These are phyloP conservation scores for Odontamblyopus lacepedii DNA, from an alignment of 2,797 vertebrate genomes.

Conservation along the genomic window DNA sequence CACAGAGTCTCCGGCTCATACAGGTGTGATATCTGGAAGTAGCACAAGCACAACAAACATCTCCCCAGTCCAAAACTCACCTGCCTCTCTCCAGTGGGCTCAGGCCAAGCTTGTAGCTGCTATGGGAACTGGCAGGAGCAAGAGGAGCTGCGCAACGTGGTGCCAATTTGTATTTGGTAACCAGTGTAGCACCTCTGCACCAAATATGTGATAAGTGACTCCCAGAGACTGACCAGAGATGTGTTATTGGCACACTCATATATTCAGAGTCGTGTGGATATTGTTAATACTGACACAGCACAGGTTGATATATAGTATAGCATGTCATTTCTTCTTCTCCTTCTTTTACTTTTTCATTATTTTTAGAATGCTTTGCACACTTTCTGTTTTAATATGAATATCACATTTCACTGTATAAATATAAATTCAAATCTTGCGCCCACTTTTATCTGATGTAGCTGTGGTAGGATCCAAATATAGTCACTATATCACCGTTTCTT, in stretches of 20 bases:
- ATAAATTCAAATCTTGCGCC: too few relatives aligned
- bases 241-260: not conserved
- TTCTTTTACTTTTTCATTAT: not conserved
- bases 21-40: conserved; percentile 22
- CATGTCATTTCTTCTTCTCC: too few relatives aligned
- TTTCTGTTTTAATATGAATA: not conserved
- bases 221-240: not conserved
- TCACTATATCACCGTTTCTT: too few relatives aligned
- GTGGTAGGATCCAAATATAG: too few relatives aligned
- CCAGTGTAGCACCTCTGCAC: conserved; percentile 16
- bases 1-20: conserved; percentile 23
- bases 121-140: conserved; percentile 33
- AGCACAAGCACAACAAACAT: conserved; percentile 21
- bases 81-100: conserved; percentile 23
- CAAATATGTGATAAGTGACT: not conserved
- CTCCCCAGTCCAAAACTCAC: conserved; percentile 30
- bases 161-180: conserved; percentile 30
- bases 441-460: too few relatives aligned
- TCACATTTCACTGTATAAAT: too few relatives aligned
- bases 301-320: not conserved
- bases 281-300: not conserved
- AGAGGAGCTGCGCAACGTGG: conserved; percentile 8
- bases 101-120: conserved; percentile 34
- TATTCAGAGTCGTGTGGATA: not conserved
- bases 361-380: not conserved